phyloP scores from a whole-genome alignment of 2,113 vertebrate species.

The Arothron firmamentum region DNA sequence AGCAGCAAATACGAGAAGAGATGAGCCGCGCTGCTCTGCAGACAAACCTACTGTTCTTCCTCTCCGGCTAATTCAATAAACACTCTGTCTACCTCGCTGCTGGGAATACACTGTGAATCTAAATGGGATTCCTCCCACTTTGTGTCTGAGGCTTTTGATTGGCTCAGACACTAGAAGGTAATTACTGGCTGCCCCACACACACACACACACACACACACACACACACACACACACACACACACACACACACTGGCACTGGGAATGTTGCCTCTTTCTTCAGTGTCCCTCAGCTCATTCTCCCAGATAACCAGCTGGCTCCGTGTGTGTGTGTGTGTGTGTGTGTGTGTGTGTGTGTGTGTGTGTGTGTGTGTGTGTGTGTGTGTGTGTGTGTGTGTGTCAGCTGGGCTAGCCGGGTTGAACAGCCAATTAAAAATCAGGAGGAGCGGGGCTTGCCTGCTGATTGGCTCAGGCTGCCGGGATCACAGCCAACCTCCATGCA shows the following conservation, averaged over 20 bases:
- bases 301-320: too few species aligned
- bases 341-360: slow-evolving; percentile 4
- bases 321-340: slow-evolving; percentile 1
- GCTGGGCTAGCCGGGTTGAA: slow-evolving; percentile 55
- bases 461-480: slow-evolving; percentile 65
- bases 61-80: slow-evolving; percentile 38
- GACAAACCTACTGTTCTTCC: slow-evolving; percentile 35
- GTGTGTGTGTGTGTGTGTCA: slow-evolving; percentile 38
- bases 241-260: neutral
- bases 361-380: slow-evolving; percentile 1
- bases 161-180: slow-evolving; percentile 42
- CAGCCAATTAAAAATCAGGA: slow-evolving; percentile 75
- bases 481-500: slow-evolving; percentile 43
- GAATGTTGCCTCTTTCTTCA: slow-evolving; percentile 17
- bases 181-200: slow-evolving; percentile 39
- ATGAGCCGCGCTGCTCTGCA: slow-evolving; percentile 38
- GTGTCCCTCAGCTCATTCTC: slow-evolving; percentile 43
- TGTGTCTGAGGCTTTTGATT: slow-evolving; percentile 44
- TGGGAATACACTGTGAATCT: slow-evolving; percentile 32
- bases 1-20: slow-evolving; percentile 36
- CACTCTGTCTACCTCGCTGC: slow-evolving; percentile 37
- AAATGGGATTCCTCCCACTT: slow-evolving; percentile 40
- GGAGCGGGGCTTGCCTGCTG: slow-evolving; percentile 46
- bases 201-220: slow-evolving; percentile 1
- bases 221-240: neutral